A percentile compares a stretch with the other conserved stretches of the same genome.
Evolutionary conservation across 2,113 vertebrate genomes (phyloP).

Genomic region (Neogobius melanostomus): DNA sequence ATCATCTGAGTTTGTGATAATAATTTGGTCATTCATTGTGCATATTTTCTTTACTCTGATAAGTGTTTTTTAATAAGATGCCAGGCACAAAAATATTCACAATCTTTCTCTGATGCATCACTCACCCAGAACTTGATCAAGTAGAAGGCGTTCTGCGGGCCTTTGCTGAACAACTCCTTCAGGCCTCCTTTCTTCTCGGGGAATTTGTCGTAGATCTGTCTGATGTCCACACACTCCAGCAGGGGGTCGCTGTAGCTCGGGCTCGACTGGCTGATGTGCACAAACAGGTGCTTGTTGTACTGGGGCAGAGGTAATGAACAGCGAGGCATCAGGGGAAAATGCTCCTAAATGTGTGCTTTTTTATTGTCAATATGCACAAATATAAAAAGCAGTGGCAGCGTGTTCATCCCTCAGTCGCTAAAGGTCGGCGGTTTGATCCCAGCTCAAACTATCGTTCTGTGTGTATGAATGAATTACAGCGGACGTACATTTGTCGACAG

Average conservation of each 20-base stretch:
- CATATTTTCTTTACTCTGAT: too few relatives aligned
- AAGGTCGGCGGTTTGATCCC: too few relatives aligned
- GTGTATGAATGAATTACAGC: too few relatives aligned
- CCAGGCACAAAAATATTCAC: too few relatives aligned
- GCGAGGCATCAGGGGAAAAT: neutral
- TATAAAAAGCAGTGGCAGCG: too few relatives aligned
- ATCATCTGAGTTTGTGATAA: too few relatives aligned
- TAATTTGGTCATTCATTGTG: too few relatives aligned
- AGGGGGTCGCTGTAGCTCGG: conserved; percentile 92
- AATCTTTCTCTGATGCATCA: conserved; percentile 7
- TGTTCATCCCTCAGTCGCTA: too few relatives aligned
- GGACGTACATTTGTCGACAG: too few relatives aligned
- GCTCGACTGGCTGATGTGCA: conserved; percentile 93
- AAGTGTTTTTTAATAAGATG: too few relatives aligned
- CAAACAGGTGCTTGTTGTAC: conserved; percentile 99
- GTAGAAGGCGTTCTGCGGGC: conserved; percentile 96
- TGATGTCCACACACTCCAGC: conserved; percentile 96
- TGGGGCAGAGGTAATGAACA: conserved; percentile 49
- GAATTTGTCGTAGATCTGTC: conserved; percentile 99
- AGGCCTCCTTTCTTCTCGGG: conserved; percentile 98
- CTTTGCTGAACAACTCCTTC: conserved; percentile 95
- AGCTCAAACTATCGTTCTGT: too few relatives aligned
- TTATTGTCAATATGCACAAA: too few relatives aligned
- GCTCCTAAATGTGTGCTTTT: neutral
- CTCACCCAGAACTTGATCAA: conserved; percentile 99